Conservation (phyloP, 2,797 vertebrate species). For the Propithecus deckenii region DNA sequence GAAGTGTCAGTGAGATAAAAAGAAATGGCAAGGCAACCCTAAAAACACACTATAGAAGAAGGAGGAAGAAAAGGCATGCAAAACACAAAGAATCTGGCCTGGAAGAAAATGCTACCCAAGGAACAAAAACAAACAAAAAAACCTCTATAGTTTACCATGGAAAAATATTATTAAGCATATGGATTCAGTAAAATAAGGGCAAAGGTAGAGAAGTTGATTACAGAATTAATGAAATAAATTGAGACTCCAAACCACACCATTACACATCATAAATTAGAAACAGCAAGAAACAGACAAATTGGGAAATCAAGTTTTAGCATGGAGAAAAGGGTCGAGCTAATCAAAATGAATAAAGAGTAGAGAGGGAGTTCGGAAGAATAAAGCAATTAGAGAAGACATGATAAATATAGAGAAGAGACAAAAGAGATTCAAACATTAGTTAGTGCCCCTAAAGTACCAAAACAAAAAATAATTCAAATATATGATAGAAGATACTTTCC, state of each 20-base stretch:
- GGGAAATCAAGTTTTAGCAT: neutral
- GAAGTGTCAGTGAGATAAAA: neutral
- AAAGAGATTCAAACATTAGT: neutral
- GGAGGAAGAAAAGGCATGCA: neutral
- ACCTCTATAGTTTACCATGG: neutral
- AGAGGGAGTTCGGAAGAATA: neutral
- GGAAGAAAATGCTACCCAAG: neutral
- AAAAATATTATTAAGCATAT: neutral
- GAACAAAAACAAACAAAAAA: neutral
- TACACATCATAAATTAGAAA: neutral
- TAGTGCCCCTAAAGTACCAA: neutral
- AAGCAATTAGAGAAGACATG: neutral
- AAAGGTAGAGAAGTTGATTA: neutral
- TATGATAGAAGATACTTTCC: neutral
- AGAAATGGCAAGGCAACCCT: neutral
- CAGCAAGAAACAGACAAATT: neutral
- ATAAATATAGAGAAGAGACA: neutral
- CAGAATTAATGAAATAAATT: conserved; percentile 7
- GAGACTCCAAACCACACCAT: neutral
- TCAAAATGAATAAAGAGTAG: neutral
- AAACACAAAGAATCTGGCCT: neutral
- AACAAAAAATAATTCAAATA: neutral
- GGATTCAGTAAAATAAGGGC: conserved; percentile 12
- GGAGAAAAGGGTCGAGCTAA: conserved; percentile 2
- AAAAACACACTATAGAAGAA: neutral